Evolutionary conservation across 2,113 vertebrate genomes (phyloP), one percentile per base, ranked within the genome.

Genomic region (Crypturellus undulatus): DNA sequence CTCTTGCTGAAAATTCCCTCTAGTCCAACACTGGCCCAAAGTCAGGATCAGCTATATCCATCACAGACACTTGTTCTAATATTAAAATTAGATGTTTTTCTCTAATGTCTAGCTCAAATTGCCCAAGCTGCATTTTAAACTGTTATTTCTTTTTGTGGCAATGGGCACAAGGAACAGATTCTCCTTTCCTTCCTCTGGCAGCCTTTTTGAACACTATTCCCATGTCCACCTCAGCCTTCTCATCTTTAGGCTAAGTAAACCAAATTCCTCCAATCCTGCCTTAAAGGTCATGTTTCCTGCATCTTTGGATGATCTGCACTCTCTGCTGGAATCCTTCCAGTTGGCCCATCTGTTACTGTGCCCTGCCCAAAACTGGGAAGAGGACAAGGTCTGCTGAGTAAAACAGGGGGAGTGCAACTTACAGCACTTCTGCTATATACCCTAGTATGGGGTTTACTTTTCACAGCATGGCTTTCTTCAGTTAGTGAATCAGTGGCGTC

Each of bases 351-450:
- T 96, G 89, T 81, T 92, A 71, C 73, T 60, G 34, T 36, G 58
- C 78, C 84, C 49, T 81, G 83, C 69, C 77, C 73, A 93, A 93
- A 87, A 90, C 28, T 71, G 84, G 65, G 80, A 95, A 89, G 60
- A 87, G 69, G 72, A 89, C 89, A 89, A 95, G 88, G 91, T 89
- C 89, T 95, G 92, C 92, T 91, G 89, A 95, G 86, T 89, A 90
- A 94, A 92, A 89, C 52, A 93, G 72, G 86, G 92, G 86, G 52
- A 95, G 58, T 26, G 86, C 92, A 95, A 91, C 84, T 86, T 94
- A n/a, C 16, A 90, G 72, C 58, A 62, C 0, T 18, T 60, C 62
- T 96, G 94, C 92, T 70, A 79, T 81, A 91, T n/a, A 91, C 58
- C 68, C 73, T 56, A 62, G 58, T 72, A 89, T 94, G 91, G 68